Conservation (phyloP, 1,140 invertebrate species). For the Whitmania pigra region DNA sequence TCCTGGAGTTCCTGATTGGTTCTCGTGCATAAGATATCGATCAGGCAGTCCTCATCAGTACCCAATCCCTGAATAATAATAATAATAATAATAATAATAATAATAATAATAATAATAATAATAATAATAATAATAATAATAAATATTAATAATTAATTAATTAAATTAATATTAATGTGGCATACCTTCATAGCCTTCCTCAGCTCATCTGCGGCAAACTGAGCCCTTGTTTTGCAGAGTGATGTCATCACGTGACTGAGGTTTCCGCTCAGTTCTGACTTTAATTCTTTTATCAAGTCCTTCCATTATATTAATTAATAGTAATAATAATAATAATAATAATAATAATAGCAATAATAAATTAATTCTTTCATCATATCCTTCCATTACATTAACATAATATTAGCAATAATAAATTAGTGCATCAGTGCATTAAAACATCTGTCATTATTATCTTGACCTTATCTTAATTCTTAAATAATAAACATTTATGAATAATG, state of each 20-base stretch:
- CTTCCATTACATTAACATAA: no score
- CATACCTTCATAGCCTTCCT: slow-evolving; percentile 40
- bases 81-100: neutral
- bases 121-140: slow-evolving; percentile 2
- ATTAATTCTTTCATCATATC: no score
- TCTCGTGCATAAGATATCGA: slow-evolving; percentile 46
- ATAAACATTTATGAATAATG: no score
- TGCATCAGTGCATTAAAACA: no score
- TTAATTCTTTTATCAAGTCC: slow-evolving; percentile 39
- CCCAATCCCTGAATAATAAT: slow-evolving; percentile 41
- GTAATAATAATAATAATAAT: no score
- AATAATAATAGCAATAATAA: no score
- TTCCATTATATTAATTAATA: no score
- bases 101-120: neutral
- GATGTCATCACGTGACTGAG: slow-evolving; percentile 34
- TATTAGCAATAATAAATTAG: no score
- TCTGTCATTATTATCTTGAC: no score
- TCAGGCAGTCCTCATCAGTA: slow-evolving; percentile 45
- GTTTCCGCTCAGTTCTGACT: slow-evolving; percentile 41
- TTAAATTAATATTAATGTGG: no score
- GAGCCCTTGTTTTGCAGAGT: slow-evolving; percentile 36
- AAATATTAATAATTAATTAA: neutral
- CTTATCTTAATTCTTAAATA: no score
- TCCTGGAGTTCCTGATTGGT: slow-evolving; percentile 43
- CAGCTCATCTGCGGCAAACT: slow-evolving; percentile 40